phyloP scores from a whole-genome alignment of 1,140 invertebrate genomes.

The Apis florea region DNA sequence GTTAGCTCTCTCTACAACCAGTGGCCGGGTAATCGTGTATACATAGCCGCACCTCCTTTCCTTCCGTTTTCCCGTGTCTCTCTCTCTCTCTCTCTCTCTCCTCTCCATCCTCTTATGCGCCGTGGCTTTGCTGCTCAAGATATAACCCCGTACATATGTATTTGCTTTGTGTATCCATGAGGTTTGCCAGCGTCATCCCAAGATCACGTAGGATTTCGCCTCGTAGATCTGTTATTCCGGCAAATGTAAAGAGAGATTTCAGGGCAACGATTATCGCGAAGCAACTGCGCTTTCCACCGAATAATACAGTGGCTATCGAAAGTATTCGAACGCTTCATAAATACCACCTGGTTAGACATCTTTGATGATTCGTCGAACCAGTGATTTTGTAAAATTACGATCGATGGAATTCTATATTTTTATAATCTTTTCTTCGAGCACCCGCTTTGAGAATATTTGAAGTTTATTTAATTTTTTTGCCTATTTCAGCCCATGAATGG shows the following conservation, averaged over 20 bases:
- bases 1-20: neutral
- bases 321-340: too few species aligned
- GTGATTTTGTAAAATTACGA: too few species aligned
- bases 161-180: slow-evolving; percentile 18
- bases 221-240: slow-evolving; percentile 56
- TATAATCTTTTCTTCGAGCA: too few species aligned
- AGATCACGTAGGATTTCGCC: slow-evolving; percentile 28
- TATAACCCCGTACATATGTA: slow-evolving; percentile 27
- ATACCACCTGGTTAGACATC: too few species aligned
- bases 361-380: too few species aligned
- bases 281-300: neutral
- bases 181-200: slow-evolving; percentile 26
- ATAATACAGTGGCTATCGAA: neutral
- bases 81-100: too few species aligned
- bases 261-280: slow-evolving; percentile 12
- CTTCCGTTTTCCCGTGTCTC: slow-evolving; percentile 17
- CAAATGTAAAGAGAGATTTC: slow-evolving; percentile 46
- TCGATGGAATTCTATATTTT: too few species aligned
- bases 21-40: slow-evolving; percentile 1
- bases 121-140: neutral
- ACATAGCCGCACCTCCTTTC: slow-evolving; percentile 5
- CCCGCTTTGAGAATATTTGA: too few species aligned
- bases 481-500: too few species aligned
- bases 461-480: too few species aligned
- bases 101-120: neutral